phyloP scores from a whole-genome alignment of 2,797 vertebrate species.

The Dryobates pubescens region DNA sequence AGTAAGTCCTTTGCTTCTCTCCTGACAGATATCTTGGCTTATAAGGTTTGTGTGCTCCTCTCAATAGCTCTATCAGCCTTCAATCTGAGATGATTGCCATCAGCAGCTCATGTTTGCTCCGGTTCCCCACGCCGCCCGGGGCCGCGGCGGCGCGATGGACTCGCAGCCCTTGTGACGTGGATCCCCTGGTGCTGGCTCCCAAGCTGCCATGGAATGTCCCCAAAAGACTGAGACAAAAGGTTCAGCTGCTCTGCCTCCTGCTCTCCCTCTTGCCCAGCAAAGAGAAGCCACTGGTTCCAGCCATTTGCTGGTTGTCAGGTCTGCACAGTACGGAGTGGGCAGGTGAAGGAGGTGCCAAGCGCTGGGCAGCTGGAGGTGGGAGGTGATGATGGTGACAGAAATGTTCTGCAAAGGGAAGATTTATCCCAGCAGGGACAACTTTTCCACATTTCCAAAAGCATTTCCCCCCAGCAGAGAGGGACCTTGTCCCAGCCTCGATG shows the following conservation, averaged over 20 bases:
- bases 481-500: rapidly evolving
- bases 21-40: constrained; percentile 75
- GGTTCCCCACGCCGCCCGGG: neutral
- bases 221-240: neutral
- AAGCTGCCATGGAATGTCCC: rapidly evolving
- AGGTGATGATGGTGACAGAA: neutral
- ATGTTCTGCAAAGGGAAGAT: neutral
- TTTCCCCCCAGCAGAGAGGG: neutral
- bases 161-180: neutral
- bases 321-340: rapidly evolving
- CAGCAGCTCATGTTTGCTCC: neutral
- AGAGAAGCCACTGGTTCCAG: neutral
- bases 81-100: constrained; percentile 46
- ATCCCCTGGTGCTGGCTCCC: constrained; percentile 27
- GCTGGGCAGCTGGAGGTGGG: neutral
- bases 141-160: neutral
- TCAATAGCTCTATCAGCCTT: constrained; percentile 65
- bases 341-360: neutral
- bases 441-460: neutral
- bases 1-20: constrained; percentile 63
- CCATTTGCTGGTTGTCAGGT: neutral
- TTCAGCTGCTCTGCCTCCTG: neutral
- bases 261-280: neutral
- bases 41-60: constrained; percentile 73
- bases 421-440: neutral